Base-by-base conservation (phyloP, 2,113 vertebrate species). In the Indicator maculatus region DNA sequence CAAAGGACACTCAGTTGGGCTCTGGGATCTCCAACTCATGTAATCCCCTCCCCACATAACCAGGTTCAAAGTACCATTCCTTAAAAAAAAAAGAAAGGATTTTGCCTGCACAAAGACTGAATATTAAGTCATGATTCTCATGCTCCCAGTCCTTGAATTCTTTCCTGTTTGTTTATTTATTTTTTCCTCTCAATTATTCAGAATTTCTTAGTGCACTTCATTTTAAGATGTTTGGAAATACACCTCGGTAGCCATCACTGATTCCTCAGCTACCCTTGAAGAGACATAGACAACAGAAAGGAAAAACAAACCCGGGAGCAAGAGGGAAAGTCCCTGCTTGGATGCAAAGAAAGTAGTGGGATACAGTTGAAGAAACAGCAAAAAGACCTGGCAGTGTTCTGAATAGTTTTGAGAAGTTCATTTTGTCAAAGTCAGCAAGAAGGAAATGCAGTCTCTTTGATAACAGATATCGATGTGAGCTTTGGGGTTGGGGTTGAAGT, bases 371-470 rank as follows among this genome's bases (percentile, higher is more conserved):
- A 83, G 74, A 74, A 78, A 30, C 38, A 74, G 26, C 55, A 77
- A 6, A 70, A 72, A 55, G 7, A 31, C 7, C 53, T 84, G 38
- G 26, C 5, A 45, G 52, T 53, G 44, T 21, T 82, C 61, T 50
- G 39, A 58, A 27, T 26, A 66, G 71, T 61, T 79, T 64, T 67
- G 67, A 84, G 82, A 82, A 58, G 63, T 50, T 82, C 16, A 5
- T 91, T 94, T 83, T 88, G 79, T 89, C 63, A 26, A 66, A 87
- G 75, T 60, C 41, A 85, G 38, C 63, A 44, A 69, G 85, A 82
- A 83, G 59, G 67, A 83, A 58, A 69, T 72, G 79, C 52, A 65
- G 19, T 41, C 58, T 79, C 66, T 89, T 61, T 85, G 86, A 60
- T 87, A 88, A 56, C 24, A 41, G 17, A 12, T 88, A 69, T 20